A percentile compares a stretch with the other conserved stretches of the same genome.
Evolutionary conservation across 2,113 vertebrate species (phyloP).

Genomic region (Plestiodon gilberti): DNA sequence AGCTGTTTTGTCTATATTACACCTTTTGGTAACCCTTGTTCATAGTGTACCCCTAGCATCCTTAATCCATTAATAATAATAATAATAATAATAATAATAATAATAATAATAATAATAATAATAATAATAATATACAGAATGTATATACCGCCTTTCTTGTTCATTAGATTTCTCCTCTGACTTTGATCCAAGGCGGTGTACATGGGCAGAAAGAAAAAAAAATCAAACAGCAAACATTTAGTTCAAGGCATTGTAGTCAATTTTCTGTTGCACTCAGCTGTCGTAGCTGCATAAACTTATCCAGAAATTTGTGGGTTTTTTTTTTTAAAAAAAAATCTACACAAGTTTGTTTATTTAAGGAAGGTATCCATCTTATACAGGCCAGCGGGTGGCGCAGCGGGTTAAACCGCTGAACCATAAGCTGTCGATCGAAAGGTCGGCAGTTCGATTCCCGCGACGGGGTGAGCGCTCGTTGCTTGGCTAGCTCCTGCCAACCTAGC

Average conservation of each 20-base stretch:
- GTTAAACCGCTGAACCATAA: no score
- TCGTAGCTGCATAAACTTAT: not conserved
- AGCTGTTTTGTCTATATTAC: not conserved
- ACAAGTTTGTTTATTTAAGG: not conserved
- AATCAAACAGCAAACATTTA: not conserved
- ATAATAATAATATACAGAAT: no score
- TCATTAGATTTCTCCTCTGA: no score
- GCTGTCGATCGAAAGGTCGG: no score
- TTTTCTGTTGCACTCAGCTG: not conserved
- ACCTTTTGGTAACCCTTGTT: not conserved
- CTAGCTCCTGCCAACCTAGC: no score
- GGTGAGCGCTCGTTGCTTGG: no score
- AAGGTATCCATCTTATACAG: not conserved
- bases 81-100: no score
- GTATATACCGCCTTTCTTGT: no score
- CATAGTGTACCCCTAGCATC: not conserved
- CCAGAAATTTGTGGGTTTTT: not conserved
- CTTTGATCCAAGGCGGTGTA: no score
- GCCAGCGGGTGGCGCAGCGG: no score
- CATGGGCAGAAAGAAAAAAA: not conserved
- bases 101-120: no score
- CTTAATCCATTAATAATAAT: not conserved
- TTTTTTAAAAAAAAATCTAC: not conserved
- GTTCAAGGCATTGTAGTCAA: not conserved
- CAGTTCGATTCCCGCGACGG: no score